phyloP scores from a whole-genome alignment of 2,888 invertebrate genomes.

The Ferrisia virgata region DNA sequence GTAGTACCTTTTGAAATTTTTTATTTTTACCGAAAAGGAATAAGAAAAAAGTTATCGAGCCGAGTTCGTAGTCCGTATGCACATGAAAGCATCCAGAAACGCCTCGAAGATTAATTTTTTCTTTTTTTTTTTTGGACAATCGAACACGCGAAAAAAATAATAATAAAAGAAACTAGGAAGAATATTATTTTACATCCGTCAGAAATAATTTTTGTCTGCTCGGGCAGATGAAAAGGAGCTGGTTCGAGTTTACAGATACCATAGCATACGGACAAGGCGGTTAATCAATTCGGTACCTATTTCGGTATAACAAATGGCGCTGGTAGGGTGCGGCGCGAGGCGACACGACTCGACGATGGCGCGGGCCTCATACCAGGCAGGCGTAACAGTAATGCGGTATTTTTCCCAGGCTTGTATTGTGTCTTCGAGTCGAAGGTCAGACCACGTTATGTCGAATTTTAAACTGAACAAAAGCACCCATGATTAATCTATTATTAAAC shows the following conservation, averaged over 20 bases:
- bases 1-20: too few species aligned
- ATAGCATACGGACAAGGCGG: neutral
- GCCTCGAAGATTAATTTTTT: neutral
- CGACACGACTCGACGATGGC: neutral
- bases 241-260: neutral
- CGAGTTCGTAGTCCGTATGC: too few species aligned
- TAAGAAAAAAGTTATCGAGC: neutral
- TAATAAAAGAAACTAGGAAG: neutral
- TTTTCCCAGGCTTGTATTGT: neutral
- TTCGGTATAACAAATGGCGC: neutral
- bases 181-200: neutral
- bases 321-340: neutral
- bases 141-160: neutral
- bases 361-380: neutral
- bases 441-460: neutral
- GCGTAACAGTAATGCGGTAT: neutral
- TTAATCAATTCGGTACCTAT: constrained; percentile 10
- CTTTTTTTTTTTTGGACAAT: too few species aligned
- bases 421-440: neutral
- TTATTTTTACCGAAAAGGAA: neutral
- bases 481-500: constrained; percentile 14
- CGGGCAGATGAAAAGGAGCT: neutral
- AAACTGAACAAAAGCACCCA: neutral
- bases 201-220: neutral
- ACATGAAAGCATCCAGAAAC: neutral